Conservation (phyloP, 2,797 vertebrate genomes). For the Fundulus diaphanus region DNA sequence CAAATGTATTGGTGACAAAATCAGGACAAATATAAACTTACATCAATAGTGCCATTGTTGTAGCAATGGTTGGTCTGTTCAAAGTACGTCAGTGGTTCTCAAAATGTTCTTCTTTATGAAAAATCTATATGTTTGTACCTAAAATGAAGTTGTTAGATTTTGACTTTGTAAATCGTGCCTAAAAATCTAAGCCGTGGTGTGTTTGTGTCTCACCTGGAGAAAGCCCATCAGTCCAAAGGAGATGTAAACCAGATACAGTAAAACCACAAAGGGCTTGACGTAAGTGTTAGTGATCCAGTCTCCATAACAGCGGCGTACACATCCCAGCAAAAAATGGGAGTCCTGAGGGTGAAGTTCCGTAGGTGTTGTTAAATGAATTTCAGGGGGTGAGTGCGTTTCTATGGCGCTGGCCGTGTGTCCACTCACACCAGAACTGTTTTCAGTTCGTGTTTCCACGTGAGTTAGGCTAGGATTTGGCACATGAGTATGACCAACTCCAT, state of each 20-base stretch:
- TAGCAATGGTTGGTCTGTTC: neutral
- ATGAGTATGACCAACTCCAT: constrained; percentile 30
- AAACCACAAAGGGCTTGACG: constrained; percentile 98
- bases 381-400: constrained; percentile 24
- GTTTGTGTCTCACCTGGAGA: constrained; percentile 85
- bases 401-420: constrained; percentile 56
- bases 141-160: neutral
- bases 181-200: neutral
- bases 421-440: constrained; percentile 20
- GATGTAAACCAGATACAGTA: constrained; percentile 99
- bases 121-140: neutral
- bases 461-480: constrained; percentile 37
- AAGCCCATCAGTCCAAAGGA: constrained; percentile 99
- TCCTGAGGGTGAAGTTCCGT: constrained; percentile 90
- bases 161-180: neutral
- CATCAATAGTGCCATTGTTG: neutral
- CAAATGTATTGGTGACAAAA: neutral
- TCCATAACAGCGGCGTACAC: constrained; percentile 96
- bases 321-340: constrained; percentile 95
- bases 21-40: neutral
- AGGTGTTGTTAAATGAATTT: constrained; percentile 63
- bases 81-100: neutral
- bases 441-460: constrained; percentile 36
- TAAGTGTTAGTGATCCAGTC: constrained; percentile 99
- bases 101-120: no score